A percentile compares a stretch with the other conserved stretches of the same genome.
Conservation (phyloP, 2,888 invertebrate species). For the Tanytarsus gracilentus region DNA sequence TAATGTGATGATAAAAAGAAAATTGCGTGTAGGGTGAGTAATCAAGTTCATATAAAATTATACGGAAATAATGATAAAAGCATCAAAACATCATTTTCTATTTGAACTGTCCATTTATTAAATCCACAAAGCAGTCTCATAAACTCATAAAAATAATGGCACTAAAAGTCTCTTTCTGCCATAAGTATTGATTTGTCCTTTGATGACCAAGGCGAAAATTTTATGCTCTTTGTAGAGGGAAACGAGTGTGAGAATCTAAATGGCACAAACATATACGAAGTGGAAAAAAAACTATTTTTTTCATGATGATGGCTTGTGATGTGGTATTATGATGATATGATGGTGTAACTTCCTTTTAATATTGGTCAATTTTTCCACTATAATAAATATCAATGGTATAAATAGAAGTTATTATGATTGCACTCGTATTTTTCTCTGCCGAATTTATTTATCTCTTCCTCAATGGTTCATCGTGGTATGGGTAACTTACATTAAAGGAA, state of each 20-base stretch:
- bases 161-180: conserved; percentile 19
- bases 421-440: conserved; percentile 16
- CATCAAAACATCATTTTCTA: conserved; percentile 1
- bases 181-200: conserved; percentile 29
- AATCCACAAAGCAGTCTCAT: conserved; percentile 22
- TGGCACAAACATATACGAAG: not conserved
- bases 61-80: too few relatives aligned
- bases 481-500: not conserved
- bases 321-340: too few relatives aligned
- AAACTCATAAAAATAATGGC: conserved; percentile 29
- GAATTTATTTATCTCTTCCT: conserved; percentile 3
- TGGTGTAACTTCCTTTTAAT: conserved; percentile 7
- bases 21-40: too few relatives aligned
- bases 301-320: conserved; percentile 25
- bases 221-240: not conserved
- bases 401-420: conserved; percentile 29
- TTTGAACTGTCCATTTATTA: conserved; percentile 23
- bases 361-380: not conserved
- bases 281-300: conserved; percentile 26
- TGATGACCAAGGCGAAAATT: conserved; percentile 18
- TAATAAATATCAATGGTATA: conserved; percentile 29
- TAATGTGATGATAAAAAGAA: too few relatives aligned
- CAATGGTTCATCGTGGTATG: not conserved
- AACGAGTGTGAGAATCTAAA: conserved; percentile 11
- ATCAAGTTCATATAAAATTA: too few relatives aligned